phyloP scores from a whole-genome alignment of 2,888 invertebrate species.

The Cordilura impudica region DNA sequence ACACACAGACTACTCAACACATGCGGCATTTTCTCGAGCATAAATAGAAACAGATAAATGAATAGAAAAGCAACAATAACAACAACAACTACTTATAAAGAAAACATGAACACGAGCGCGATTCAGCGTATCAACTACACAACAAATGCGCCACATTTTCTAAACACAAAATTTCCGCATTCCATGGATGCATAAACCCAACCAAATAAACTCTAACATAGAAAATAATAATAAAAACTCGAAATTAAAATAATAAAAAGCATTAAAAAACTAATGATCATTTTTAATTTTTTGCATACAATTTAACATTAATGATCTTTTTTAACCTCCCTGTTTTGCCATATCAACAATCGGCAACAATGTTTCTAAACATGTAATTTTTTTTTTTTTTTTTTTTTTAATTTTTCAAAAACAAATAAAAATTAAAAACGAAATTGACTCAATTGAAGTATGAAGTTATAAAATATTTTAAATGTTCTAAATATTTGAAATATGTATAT shows the following conservation, averaged over 20 bases:
- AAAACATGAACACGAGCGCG: constrained; percentile 27
- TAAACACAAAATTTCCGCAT: constrained; percentile 61
- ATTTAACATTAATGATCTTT: too few relatives aligned
- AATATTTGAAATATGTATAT: background rate
- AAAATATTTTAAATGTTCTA: background rate
- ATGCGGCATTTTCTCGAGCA: constrained; percentile 34
- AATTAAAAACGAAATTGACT: too few relatives aligned
- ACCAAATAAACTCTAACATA: constrained; percentile 41
- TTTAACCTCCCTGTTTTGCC: too few relatives aligned
- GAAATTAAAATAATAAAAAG: background rate
- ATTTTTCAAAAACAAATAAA: too few relatives aligned
- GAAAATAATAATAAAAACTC: background rate
- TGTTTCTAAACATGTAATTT: too few relatives aligned
- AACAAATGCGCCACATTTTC: constrained; percentile 39
- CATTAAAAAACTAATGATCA: constrained; percentile 14
- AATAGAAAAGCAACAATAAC: background rate
- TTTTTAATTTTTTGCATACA: background rate
- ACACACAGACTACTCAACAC: constrained; percentile 6
- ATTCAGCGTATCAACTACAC: constrained; percentile 30
- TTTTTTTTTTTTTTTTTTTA: too few relatives aligned
- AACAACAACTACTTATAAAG: background rate
- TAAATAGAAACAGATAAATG: constrained; percentile 38
- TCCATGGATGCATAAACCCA: constrained; percentile 56
- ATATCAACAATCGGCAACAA: too few relatives aligned
- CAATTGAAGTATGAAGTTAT: too few relatives aligned